Evolutionary conservation across 2,113 vertebrate species (phyloP).

Genomic region (Malurus cyaneus): DNA sequence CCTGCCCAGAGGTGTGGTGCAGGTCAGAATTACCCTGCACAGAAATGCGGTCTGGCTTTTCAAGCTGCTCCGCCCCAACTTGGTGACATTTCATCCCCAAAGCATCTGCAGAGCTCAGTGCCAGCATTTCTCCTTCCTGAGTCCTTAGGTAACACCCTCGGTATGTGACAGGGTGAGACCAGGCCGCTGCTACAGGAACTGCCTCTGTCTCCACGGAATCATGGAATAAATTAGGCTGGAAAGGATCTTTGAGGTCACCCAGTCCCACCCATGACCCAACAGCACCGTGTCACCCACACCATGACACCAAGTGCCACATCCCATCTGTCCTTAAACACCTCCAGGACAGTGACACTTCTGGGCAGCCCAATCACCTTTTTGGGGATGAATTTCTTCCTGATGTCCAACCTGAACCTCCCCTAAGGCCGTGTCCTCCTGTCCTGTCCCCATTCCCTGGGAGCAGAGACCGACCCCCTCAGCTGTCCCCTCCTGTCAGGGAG

Average conservation of each 20-base stretch:
- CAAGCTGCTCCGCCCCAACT: not conserved
- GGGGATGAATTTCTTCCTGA: not conserved
- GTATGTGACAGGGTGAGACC: not conserved
- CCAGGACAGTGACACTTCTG: rapidly evolving
- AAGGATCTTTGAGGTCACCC: not conserved
- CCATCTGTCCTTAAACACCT: not conserved
- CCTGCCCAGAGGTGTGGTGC: not conserved
- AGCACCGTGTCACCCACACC: too few relatives aligned
- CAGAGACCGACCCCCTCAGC: rapidly evolving
- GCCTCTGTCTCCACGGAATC: too few relatives aligned
- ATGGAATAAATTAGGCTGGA: not conserved
- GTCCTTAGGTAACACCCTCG: not conserved
- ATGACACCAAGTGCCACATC: not conserved
- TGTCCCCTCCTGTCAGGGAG: not conserved
- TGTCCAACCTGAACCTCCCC: not conserved
- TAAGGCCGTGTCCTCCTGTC: not conserved
- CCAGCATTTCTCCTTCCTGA: not conserved
- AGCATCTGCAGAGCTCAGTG: not conserved
- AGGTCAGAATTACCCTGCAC: not conserved
- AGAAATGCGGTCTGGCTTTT: not conserved
- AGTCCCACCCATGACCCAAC: not conserved
- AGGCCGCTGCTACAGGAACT: not conserved
- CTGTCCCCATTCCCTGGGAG: not conserved
- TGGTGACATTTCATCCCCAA: not conserved
- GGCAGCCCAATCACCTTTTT: not conserved